phyloP scores from a whole-genome alignment of 92 coral and sea anemone genomes.

The Heliopora coerulea region DNA sequence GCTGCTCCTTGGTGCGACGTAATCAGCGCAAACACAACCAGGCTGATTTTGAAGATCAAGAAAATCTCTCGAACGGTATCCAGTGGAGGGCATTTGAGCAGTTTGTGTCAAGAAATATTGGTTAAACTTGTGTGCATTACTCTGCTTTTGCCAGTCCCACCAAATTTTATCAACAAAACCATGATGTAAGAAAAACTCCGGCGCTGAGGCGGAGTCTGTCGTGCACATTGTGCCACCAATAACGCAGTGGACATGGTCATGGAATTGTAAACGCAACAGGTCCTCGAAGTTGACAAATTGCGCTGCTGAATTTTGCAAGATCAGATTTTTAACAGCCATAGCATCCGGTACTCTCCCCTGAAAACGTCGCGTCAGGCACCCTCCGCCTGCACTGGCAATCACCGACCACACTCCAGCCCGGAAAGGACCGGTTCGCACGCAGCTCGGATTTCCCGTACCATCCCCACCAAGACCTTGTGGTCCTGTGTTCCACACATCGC shows the following conservation, averaged over 20 bases:
- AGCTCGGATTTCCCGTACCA: constrained; percentile 42
- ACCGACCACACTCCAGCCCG: constrained; percentile 35
- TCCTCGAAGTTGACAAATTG: constrained; percentile 49
- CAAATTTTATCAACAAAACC: constrained; percentile 83
- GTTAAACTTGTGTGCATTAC: constrained; percentile 43
- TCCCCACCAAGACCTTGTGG: constrained; percentile 72
- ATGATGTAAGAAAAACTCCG: constrained; percentile 84
- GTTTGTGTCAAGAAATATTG: constrained; percentile 48
- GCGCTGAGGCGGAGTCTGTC: constrained; percentile 53
- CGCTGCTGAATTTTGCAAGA: constrained; percentile 8
- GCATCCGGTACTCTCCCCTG: constrained; percentile 48
- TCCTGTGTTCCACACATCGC: constrained; percentile 62
- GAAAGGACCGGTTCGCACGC: constrained; percentile 60
- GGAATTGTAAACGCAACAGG: constrained; percentile 43
- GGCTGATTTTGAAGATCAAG: constrained; percentile 70
- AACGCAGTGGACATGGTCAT: constrained; percentile 50
- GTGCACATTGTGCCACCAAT: constrained; percentile 58
- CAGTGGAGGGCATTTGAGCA: constrained; percentile 61
- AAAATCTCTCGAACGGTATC: constrained; percentile 65
- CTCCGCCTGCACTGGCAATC: constrained; percentile 44
- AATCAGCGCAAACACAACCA: constrained; percentile 53
- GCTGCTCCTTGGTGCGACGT: constrained; percentile 20
- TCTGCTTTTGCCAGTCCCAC: constrained; percentile 67
- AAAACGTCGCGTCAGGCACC: constrained; percentile 58
- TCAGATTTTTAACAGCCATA: constrained; percentile 16